Evolutionary conservation across 1,140 invertebrate genomes (phyloP).

Genomic region (Panulirus ornatus): DNA sequence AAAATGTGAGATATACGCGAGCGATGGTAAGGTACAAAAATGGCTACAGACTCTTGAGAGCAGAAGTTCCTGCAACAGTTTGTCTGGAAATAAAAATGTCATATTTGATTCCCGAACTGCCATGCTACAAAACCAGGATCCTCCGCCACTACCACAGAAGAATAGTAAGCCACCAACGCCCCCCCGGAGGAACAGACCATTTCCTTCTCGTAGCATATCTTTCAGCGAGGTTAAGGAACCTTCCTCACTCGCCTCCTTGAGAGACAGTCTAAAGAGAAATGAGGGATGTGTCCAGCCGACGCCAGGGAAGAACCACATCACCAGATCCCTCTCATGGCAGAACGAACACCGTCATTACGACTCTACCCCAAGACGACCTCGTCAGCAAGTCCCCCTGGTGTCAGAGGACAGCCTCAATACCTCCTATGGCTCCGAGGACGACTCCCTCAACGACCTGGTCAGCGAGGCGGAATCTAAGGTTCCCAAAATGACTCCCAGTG

Average conservation of each 20-base stretch:
- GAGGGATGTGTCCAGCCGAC: background rate
- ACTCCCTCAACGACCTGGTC: constrained; percentile 80
- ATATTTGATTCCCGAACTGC: constrained; percentile 37
- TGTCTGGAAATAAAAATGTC: constrained; percentile 44
- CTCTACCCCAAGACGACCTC: constrained; percentile 37
- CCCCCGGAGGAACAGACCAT: constrained; percentile 40
- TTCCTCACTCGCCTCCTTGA: background rate
- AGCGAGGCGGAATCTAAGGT: constrained; percentile 78
- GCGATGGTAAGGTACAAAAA: constrained; percentile 68
- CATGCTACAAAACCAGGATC: background rate
- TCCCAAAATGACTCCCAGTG: constrained; percentile 81
- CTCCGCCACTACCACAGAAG: constrained; percentile 61
- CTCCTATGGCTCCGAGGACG: constrained; percentile 77
- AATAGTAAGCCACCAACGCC: constrained; percentile 52
- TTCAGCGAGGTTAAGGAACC: constrained; percentile 43
- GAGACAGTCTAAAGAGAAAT: background rate
- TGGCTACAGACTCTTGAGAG: constrained; percentile 69
- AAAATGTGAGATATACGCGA: constrained; percentile 1
- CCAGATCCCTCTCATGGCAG: constrained; percentile 66
- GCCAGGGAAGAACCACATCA: constrained; percentile 23
- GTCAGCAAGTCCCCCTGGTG: constrained; percentile 3
- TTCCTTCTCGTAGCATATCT: constrained; percentile 35
- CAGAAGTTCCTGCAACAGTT: constrained; percentile 63
- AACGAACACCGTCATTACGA: constrained; percentile 66
- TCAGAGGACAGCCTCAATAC: constrained; percentile 31